These are phyloP conservation scores for Callyntrura guangdongensis DNA, from an alignment of 2,888 invertebrate genomes.

Conservation along the genomic window DNA sequence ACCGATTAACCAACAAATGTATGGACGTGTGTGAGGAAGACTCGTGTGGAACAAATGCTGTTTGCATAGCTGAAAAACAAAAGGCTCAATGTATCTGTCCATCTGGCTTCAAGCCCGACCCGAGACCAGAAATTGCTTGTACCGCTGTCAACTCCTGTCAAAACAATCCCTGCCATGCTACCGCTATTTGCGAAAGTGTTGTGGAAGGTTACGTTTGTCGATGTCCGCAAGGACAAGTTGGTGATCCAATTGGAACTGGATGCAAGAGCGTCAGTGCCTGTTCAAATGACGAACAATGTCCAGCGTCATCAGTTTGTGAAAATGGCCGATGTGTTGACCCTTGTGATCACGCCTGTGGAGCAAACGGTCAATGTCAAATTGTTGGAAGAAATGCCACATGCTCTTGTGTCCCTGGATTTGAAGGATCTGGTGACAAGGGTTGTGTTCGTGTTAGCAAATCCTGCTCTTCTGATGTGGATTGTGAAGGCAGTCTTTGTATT, in stretches of 20 bases:
- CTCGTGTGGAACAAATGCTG: conserved; percentile 94
- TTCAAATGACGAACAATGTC: conserved; percentile 91
- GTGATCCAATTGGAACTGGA: conserved; percentile 92
- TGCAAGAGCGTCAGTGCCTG: conserved; percentile 93
- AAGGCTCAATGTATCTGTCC: conserved; percentile 94
- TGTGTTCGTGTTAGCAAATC: conserved; percentile 90
- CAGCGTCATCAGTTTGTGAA: conserved; percentile 90
- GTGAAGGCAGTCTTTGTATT: conserved; percentile 92
- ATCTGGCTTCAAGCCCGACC: conserved; percentile 92
- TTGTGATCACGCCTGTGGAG: conserved; percentile 93
- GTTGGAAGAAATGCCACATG: conserved; percentile 90
- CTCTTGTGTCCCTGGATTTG: conserved; percentile 91
- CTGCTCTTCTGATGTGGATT: conserved; percentile 91
- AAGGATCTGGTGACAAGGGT: conserved; percentile 89
- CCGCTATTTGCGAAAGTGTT: conserved; percentile 91
- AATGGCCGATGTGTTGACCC: conserved; percentile 92
- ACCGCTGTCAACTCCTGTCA: conserved; percentile 86
- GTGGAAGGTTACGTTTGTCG: conserved; percentile 91
- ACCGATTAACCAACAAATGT: conserved; percentile 93
- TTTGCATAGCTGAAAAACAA: conserved; percentile 95
- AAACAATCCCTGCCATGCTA: conserved; percentile 90
- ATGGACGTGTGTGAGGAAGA: conserved; percentile 93
- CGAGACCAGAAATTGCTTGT: conserved; percentile 94
- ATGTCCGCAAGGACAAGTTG: conserved; percentile 92
- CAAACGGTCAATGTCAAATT: conserved; percentile 93